Base-by-base conservation (phyloP, 2,888 invertebrate species). In the Trissolcus japonicus region DNA sequence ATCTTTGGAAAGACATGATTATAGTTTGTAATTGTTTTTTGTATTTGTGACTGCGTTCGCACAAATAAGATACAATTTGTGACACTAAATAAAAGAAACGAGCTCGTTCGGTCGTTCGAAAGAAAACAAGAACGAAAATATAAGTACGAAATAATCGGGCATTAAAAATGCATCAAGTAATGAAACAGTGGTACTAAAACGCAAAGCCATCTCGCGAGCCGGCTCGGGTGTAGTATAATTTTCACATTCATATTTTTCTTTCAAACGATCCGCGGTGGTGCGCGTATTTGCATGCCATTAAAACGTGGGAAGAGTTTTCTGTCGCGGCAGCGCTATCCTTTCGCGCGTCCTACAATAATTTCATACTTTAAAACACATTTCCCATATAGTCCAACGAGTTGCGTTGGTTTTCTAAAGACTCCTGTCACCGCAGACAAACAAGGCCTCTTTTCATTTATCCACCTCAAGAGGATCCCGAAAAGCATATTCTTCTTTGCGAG, bases 401-500 rank as follows among this genome's bases (percentile, higher is more conserved):
- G 61, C 60, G 55, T 65, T 62, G 61, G 59, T 54, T 68, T 68
- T 69, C 65, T 76, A 76, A 76, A 69, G 75, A 60, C 53, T 41
- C 55, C 75, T 61, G 75, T 65, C 75, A 51, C 75, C 69, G 65
- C 69, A n/a, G 69, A 68, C 65, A 67, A 76, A 76, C 68, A 68
- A 69, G 75, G 62, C 59, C 55, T 68, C 75, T 63, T 75, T 75
- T 68, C 75, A 75, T 62, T 68, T 61, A 68, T 68, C 75, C 50
- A 48, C 57, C 54, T 62, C 67, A 54, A 63, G 67, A 62, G 57
- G 62, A 48, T 75, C 75, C 68, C 60, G 68, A 75, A 75, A 75
- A 69, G 63, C 59, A 65, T 69, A 69, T 68, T 63, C 54, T 76
- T 67, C 76, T 68, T 75, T 68, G 78, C 63, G 80, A 83, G 82